Conservation (phyloP, 2,888 invertebrate species). For the Drosophila falleni region DNA sequence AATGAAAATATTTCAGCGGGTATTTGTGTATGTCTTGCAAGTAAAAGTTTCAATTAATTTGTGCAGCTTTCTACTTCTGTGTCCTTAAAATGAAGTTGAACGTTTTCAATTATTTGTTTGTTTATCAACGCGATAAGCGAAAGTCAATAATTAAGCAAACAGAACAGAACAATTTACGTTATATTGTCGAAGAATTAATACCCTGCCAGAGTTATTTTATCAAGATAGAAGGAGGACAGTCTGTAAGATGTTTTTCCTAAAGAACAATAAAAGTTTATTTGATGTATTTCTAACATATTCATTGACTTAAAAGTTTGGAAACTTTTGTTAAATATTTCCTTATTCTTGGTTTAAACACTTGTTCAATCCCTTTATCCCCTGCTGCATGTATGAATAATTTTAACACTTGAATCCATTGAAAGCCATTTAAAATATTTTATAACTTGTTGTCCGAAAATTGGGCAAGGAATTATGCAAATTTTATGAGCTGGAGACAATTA, state of each 20-base stretch:
- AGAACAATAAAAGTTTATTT: slow-evolving; percentile 5
- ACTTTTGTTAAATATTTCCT: slow-evolving; percentile 6
- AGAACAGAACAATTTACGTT: neutral
- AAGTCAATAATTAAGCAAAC: slow-evolving; percentile 11
- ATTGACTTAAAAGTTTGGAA: slow-evolving; percentile 12
- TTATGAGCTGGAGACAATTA: slow-evolving; percentile 21
- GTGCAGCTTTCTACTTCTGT: neutral
- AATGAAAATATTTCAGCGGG: no score
- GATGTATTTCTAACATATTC: slow-evolving; percentile 5
- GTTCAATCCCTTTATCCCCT: neutral
- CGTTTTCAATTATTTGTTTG: slow-evolving; percentile 19
- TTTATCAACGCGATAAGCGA: slow-evolving; percentile 8
- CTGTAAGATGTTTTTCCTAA: neutral
- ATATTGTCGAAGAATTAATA: neutral
- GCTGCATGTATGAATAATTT: slow-evolving; percentile 11
- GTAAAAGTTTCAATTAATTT: slow-evolving; percentile 18
- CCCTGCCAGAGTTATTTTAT: no score
- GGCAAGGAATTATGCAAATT: slow-evolving; percentile 22
- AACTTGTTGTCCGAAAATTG: slow-evolving; percentile 4
- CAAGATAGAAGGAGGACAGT: no score
- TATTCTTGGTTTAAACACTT: slow-evolving; percentile 2
- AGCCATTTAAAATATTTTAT: slow-evolving; percentile 11
- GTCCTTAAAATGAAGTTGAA: slow-evolving; percentile 8
- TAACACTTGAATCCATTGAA: slow-evolving; percentile 3
- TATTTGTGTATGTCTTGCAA: neutral